phyloP scores from a whole-genome alignment of 30 jellyfish, hydroid and myxozoan species.

The Mastigias papua region DNA sequence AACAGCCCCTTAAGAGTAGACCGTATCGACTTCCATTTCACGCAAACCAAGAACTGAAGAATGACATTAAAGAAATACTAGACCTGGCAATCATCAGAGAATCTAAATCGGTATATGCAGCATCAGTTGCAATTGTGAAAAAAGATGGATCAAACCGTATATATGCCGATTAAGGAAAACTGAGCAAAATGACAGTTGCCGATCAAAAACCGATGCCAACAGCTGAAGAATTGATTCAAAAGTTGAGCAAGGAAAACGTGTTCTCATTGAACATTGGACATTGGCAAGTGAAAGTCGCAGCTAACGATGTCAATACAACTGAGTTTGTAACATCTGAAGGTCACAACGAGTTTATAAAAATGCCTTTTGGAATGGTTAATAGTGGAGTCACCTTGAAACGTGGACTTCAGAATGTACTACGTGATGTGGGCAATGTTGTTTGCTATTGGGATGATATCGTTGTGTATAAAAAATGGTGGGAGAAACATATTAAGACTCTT shows the following conservation, averaged over 20 bases:
- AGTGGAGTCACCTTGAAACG: conserved; percentile 18
- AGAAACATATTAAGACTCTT: conserved; percentile 19
- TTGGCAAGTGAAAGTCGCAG: too few relatives aligned
- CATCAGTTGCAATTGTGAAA: conserved; percentile 11
- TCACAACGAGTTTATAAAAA: not conserved
- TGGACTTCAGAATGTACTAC: not conserved
- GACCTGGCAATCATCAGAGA: too few relatives aligned
- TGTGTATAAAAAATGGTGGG: conserved; percentile 6
- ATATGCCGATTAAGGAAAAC: not conserved
- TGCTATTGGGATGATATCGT: too few relatives aligned
- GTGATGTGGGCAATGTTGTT: conserved; percentile 30
- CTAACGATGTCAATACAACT: not conserved
- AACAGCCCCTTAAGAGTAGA: conserved; percentile 5
- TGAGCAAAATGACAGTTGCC: not conserved
- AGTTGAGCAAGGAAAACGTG: not conserved
- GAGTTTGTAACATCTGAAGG: conserved; percentile 31
- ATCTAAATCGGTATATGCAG: conserved; percentile 12
- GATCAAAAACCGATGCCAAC: conserved; percentile 39
- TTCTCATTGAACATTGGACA: not conserved
- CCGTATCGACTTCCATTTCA: too few relatives aligned
- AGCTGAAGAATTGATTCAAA: conserved; percentile 12
- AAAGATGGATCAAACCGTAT: conserved; percentile 10
- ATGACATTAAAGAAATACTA: too few relatives aligned
- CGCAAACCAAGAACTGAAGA: too few relatives aligned
- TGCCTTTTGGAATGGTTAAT: conserved; percentile 33